Percentiles rank a stretch among this genome's conserved stretches.
Conservation (phyloP, 2,113 vertebrate species). For the Oryzias javanicus region DNA sequence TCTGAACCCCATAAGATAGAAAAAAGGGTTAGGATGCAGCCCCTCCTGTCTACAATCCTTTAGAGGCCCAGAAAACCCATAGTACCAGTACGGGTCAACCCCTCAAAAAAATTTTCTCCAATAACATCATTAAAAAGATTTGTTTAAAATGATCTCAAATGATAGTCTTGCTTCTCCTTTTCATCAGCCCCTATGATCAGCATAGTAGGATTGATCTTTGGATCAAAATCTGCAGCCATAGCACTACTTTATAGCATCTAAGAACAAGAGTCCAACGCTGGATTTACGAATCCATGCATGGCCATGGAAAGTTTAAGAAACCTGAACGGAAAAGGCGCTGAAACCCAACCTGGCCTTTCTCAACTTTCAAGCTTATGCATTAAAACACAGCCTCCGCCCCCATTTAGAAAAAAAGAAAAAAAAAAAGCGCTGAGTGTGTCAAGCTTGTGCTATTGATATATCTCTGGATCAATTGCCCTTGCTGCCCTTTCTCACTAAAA, state of each 20-base stretch:
- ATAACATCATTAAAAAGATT: no score
- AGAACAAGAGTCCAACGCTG: conserved; percentile 23
- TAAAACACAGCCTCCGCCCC: conserved; percentile 26
- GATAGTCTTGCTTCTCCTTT: conserved; percentile 2
- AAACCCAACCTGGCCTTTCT: conserved; percentile 25
- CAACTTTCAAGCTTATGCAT: conserved; percentile 32
- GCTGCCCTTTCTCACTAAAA: conserved; percentile 48
- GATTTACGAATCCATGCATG: conserved; percentile 37
- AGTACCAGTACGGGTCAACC: no score
- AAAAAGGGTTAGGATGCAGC: no score
- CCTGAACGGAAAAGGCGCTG: not conserved
- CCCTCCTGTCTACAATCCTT: no score
- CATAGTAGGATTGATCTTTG: conserved; percentile 32
- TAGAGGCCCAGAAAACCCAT: no score
- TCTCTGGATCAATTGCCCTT: conserved; percentile 41
- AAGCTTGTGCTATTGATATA: conserved; percentile 49
- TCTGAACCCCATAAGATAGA: no score
- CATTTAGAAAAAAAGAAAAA: conserved; percentile 1
- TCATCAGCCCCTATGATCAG: conserved; percentile 4
- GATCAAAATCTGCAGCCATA: conserved; percentile 39
- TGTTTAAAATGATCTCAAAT: not conserved
- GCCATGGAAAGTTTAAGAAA: not conserved
- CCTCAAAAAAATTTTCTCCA: no score
- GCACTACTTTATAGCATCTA: conserved; percentile 19
- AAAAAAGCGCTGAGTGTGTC: conserved; percentile 52